These are phyloP conservation scores for Sussaba pulchella DNA, from an alignment of 2,888 invertebrate species.

Conservation along the genomic window DNA sequence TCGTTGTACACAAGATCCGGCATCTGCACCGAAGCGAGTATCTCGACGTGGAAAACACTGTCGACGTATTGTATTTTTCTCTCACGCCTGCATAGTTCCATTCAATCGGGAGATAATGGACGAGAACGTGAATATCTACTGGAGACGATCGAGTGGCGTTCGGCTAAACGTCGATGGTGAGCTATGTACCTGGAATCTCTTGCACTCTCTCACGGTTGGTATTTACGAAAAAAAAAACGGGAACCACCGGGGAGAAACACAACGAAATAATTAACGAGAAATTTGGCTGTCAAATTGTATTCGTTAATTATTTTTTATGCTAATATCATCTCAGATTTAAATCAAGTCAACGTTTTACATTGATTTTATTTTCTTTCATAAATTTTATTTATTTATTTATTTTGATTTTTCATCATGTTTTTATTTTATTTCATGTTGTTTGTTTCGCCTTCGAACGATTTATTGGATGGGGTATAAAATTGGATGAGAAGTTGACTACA, in stretches of 20 bases:
- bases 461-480: too few relatives aligned
- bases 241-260: neutral
- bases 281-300: too few relatives aligned
- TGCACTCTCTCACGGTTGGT: conserved; percentile 36
- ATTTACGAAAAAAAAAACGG: neutral
- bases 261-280: neutral
- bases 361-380: too few relatives aligned
- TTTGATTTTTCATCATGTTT: too few relatives aligned
- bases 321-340: too few relatives aligned
- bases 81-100: conserved; percentile 55
- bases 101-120: conserved; percentile 48
- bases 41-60: conserved; percentile 48
- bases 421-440: too few relatives aligned
- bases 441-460: too few relatives aligned
- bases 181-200: conserved; percentile 27
- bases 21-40: conserved; percentile 49
- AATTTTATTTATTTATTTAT: too few relatives aligned
- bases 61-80: conserved; percentile 50
- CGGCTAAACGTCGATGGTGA: conserved; percentile 16
- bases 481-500: too few relatives aligned
- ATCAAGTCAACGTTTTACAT: too few relatives aligned
- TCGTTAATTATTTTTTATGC: too few relatives aligned
- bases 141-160: conserved; percentile 45
- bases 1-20: conserved; percentile 40
- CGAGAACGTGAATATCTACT: neutral